These are phyloP conservation scores for Eledona agricola DNA, from an alignment of 2,888 invertebrate genomes.

Conservation along the genomic window DNA sequence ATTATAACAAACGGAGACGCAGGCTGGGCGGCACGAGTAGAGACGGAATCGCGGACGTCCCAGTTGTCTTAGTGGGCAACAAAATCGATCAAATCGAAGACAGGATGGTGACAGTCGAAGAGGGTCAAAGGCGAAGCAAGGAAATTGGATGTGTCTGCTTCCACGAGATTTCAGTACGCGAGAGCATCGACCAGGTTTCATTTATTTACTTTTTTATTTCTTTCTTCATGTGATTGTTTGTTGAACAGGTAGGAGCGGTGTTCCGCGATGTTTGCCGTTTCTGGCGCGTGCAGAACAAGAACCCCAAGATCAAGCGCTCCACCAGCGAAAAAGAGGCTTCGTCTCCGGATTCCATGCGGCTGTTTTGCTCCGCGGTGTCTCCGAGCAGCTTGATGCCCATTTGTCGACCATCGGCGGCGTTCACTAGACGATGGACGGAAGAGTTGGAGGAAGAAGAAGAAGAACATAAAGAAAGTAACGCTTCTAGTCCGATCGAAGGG, in stretches of 20 bases:
- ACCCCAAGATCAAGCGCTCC: conserved; percentile 70
- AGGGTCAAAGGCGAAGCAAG: conserved; percentile 77
- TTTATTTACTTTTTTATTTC: conserved; percentile 25
- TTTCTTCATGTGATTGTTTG: conserved; percentile 17
- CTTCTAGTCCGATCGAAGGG: conserved; percentile 56
- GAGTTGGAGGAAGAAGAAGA: conserved; percentile 71
- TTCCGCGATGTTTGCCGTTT: conserved; percentile 80
- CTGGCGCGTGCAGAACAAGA: conserved; percentile 77
- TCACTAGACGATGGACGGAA: conserved; percentile 70
- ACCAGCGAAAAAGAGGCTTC: conserved; percentile 68
- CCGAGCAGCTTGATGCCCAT: conserved; percentile 55
- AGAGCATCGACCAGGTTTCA: conserved; percentile 80
- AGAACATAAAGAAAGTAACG: conserved; percentile 58
- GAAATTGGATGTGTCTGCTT: conserved; percentile 85
- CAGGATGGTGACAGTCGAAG: conserved; percentile 80
- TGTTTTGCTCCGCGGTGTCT: conserved; percentile 60
- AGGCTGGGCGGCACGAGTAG: conserved; percentile 69
- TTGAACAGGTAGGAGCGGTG: conserved; percentile 76
- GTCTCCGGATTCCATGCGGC: conserved; percentile 64
- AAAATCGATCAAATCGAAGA: conserved; percentile 82
- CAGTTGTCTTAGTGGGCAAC: conserved; percentile 84
- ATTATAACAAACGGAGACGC: conserved; percentile 78
- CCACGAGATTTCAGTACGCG: conserved; percentile 85
- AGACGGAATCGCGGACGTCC: conserved; percentile 73
- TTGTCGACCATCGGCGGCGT: conserved; percentile 47